A percentile compares a stretch with the other conserved stretches of the same genome.
These are phyloP conservation scores for Bellardia pandia DNA, from an alignment of 2,888 invertebrate species.

Conservation along the genomic window DNA sequence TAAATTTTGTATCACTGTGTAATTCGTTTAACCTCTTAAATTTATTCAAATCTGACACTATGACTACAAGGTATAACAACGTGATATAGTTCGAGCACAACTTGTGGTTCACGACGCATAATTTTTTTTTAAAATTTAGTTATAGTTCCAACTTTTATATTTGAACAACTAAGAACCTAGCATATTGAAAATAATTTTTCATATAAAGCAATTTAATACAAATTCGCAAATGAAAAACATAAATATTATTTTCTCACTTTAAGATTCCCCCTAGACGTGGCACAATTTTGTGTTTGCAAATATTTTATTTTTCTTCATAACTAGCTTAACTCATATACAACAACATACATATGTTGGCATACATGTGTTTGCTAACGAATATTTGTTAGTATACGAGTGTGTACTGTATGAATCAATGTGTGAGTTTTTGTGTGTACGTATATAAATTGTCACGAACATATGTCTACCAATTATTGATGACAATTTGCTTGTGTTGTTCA, in stretches of 20 bases:
- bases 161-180: too few relatives aligned
- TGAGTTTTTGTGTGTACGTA: constrained; percentile 29
- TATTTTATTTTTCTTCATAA: constrained; percentile 10
- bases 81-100: too few relatives aligned
- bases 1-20: too few relatives aligned
- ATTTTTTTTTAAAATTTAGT: too few relatives aligned
- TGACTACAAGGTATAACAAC: too few relatives aligned
- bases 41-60: too few relatives aligned
- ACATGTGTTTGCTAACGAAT: neutral
- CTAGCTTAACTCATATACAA: neutral
- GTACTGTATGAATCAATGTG: neutral
- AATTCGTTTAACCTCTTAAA: too few relatives aligned
- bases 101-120: too few relatives aligned
- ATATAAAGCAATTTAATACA: constrained; percentile 18
- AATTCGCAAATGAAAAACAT: constrained; percentile 23
- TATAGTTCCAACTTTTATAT: too few relatives aligned
- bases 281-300: constrained; percentile 33
- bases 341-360: neutral
- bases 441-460: constrained; percentile 67
- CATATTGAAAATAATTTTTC: neutral
- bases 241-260: constrained; percentile 30
- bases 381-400: neutral
- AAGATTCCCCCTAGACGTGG: constrained; percentile 47
- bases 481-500: constrained; percentile 64
- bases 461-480: constrained; percentile 69